phyloP scores from a whole-genome alignment of 2,888 invertebrate genomes.

The Philopedon plagiatum region DNA sequence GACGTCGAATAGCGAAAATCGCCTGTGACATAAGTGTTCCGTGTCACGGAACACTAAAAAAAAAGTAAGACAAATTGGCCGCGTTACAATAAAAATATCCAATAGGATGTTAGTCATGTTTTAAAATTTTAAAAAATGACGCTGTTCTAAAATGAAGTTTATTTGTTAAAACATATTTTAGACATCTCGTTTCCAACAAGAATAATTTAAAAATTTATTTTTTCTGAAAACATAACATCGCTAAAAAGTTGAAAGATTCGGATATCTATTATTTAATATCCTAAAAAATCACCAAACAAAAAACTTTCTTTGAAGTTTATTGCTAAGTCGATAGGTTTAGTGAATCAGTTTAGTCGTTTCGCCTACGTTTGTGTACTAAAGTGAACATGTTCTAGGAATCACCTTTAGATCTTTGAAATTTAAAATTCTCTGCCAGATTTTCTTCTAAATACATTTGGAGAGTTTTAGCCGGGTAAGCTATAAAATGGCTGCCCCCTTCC shows the following conservation, averaged over 20 bases:
- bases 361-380: neutral
- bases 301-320: constrained; percentile 6
- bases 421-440: neutral
- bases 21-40: too few species aligned
- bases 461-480: too few species aligned
- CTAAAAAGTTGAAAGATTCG: neutral
- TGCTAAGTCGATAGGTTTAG: constrained; percentile 2
- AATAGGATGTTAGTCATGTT: too few species aligned
- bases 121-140: too few species aligned
- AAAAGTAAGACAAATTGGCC: too few species aligned
- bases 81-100: too few species aligned
- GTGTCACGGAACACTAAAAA: too few species aligned
- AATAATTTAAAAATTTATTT: constrained; percentile 3
- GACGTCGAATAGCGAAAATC: too few species aligned
- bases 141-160: too few species aligned
- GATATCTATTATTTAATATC: neutral
- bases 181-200: neutral
- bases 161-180: neutral
- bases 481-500: too few species aligned
- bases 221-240: neutral
- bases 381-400: neutral
- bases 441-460: neutral
- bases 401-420: neutral
- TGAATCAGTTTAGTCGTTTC: neutral
- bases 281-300: neutral